Evolutionary conservation across 2,888 invertebrate species (phyloP), one percentile per base, ranked within the genome.

Genomic region (Ischnura elegans): DNA sequence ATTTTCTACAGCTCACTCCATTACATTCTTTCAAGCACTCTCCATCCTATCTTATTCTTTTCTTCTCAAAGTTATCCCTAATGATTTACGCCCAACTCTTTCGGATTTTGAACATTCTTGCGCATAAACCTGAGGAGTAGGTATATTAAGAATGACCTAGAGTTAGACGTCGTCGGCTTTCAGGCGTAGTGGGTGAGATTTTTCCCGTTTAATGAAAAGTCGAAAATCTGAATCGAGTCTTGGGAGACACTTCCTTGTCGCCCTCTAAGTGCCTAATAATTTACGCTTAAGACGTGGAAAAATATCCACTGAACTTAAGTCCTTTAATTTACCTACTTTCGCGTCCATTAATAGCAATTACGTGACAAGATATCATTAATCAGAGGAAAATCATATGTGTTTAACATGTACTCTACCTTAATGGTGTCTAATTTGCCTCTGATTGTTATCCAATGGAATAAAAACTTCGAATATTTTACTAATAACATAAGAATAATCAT

Each of bases 71-170:
- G 76, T 76, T 76, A 76, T 76, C 76, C 76, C 76, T 8, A 76
- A 76, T 76, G 76, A 76, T 76, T 76, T 76, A 76, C 76, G 76
- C 36, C 10, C 76, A 76, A 36, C 76, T 36, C 76, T 76, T 36
- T 76, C 36, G 76, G 76, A 76, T 76, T n/a, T n/a, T 36, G 76
- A 76, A 36, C 76, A 36, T 29, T 76, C 13, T 16, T n/a, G 76
- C 36, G 76, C 76, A 76, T 76, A 76, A 36, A 36, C 36, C 29
- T 76, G 76, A 36, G 76, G 36, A 76, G 16, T 16, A 36, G 76
- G 76, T 76, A 29, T 16, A 36, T 13, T 1, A 13, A 36, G 76
- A 36, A 76, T 13, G 76, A 36, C 29, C 6, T 1, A 1, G 61
- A 61, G 36, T 13, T 76, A 13, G 76, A 13, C 0, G 36, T 29